phyloP scores from a whole-genome alignment of 2,888 invertebrate genomes.

The Papilio gigon region DNA sequence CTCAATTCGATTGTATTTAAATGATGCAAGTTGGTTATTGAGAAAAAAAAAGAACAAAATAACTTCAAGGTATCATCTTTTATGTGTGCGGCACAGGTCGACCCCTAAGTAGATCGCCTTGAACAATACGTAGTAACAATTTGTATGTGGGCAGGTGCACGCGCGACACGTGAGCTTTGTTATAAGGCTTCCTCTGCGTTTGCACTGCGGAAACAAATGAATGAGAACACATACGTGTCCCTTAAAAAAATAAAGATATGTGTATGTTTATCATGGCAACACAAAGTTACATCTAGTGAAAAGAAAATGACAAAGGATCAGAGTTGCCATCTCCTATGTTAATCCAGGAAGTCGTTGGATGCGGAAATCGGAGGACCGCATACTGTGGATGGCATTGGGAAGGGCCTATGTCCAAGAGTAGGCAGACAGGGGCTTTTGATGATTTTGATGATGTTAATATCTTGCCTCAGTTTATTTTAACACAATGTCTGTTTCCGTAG shows the following conservation, averaged over 20 bases:
- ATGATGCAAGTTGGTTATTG: conserved; percentile 1
- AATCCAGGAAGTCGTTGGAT: no score
- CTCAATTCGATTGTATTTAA: conserved; percentile 3
- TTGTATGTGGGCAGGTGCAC: conserved; percentile 32
- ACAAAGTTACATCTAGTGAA: conserved; percentile 5
- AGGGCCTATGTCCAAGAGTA: no score
- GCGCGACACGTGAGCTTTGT: conserved; percentile 34
- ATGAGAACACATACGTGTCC: neutral
- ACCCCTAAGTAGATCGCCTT: conserved; percentile 40
- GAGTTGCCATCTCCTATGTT: neutral
- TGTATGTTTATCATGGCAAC: neutral
- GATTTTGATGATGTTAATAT: no score
- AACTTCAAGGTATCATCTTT: conserved; percentile 37
- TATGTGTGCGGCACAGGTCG: conserved; percentile 28
- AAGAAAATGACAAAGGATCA: conserved; percentile 19
- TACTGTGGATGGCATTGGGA: no score
- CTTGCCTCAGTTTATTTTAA: conserved; percentile 17
- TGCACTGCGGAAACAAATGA: neutral
- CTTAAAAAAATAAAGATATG: neutral
- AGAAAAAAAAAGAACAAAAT: conserved; percentile 24
- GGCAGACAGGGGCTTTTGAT: no score
- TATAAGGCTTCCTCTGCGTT: conserved; percentile 37
- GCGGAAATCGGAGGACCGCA: no score
- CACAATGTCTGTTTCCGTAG: neutral
- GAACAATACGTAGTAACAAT: conserved; percentile 38